Conservation (phyloP, 2,113 vertebrate genomes). For the Anthoscopus minutus region DNA sequence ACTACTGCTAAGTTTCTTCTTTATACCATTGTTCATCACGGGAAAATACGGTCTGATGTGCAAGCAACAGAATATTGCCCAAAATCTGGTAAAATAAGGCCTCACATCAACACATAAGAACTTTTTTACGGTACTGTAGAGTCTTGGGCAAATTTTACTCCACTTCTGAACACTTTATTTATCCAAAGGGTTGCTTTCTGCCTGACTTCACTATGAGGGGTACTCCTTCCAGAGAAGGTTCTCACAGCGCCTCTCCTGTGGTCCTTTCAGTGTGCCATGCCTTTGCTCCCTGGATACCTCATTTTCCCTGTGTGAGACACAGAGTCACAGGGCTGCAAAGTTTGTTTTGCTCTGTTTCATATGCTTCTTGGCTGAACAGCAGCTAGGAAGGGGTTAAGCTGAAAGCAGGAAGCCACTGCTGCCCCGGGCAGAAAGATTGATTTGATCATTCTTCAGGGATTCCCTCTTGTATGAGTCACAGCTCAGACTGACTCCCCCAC, state of each 20-base stretch:
- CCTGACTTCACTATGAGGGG: neutral
- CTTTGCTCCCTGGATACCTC: neutral
- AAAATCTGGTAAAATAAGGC: neutral
- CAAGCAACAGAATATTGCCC: neutral
- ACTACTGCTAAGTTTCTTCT: neutral
- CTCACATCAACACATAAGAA: neutral
- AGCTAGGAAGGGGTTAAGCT: constrained; percentile 51
- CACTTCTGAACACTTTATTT: neutral
- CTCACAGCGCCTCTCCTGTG: accelerated
- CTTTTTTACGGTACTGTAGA: neutral
- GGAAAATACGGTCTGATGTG: neutral
- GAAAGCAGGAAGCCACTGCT: neutral
- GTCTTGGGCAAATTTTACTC: neutral
- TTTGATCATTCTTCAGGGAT: constrained; percentile 79
- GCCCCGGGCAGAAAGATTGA: constrained; percentile 35
- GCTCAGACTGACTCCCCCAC: constrained; percentile 61
- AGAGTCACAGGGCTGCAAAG: neutral
- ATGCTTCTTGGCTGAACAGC: neutral
- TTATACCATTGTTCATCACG: neutral
- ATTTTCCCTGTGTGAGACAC: neutral
- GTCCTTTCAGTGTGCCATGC: neutral
- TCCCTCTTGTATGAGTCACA: constrained; percentile 80
- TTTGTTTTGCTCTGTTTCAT: neutral
- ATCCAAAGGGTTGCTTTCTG: neutral
- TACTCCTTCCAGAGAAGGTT: neutral